A percentile compares a stretch with the other conserved stretches of the same genome.
These are phyloP conservation scores for Lerista edwardsae DNA, from an alignment of 2,797 vertebrate genomes.

Conservation along the genomic window DNA sequence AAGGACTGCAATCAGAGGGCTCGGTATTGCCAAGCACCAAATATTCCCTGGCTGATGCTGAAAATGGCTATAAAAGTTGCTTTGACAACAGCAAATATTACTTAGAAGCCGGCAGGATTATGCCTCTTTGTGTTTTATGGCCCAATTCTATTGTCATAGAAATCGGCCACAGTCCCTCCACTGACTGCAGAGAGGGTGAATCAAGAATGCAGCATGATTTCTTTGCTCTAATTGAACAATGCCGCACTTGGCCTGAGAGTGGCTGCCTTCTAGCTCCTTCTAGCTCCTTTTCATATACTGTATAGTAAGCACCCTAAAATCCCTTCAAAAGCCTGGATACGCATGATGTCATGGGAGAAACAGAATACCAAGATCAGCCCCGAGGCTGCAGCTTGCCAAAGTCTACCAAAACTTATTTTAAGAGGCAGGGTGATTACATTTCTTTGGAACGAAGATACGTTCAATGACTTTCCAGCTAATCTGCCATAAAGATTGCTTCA, in stretches of 20 bases:
- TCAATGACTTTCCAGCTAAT: constrained; percentile 64
- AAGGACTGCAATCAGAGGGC: no score
- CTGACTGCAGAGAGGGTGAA: constrained; percentile 14
- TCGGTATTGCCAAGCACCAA: no score
- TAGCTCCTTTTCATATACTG: background rate
- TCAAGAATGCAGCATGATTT: constrained; percentile 6
- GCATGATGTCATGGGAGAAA: constrained; percentile 45
- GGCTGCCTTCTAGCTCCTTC: background rate
- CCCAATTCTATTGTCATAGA: constrained; percentile 21
- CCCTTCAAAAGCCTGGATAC: background rate
- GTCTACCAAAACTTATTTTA: constrained; percentile 46
- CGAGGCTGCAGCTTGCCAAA: constrained; percentile 44
- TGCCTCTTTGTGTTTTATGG: constrained; percentile 25
- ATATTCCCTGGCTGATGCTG: no score
- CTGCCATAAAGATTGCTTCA: constrained; percentile 47
- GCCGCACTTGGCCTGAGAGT: background rate
- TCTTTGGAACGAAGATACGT: constrained; percentile 53
- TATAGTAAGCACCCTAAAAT: background rate
- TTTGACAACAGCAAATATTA: background rate
- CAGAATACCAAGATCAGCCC: constrained; percentile 46
- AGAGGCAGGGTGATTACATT: constrained; percentile 54
- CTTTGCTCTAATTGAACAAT: background rate
- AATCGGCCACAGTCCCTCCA: constrained; percentile 13
- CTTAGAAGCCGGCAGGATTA: constrained; percentile 1
- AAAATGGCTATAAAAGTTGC: background rate